Conservation (phyloP, 2,888 invertebrate genomes). For the Cacoxenus indagator region DNA sequence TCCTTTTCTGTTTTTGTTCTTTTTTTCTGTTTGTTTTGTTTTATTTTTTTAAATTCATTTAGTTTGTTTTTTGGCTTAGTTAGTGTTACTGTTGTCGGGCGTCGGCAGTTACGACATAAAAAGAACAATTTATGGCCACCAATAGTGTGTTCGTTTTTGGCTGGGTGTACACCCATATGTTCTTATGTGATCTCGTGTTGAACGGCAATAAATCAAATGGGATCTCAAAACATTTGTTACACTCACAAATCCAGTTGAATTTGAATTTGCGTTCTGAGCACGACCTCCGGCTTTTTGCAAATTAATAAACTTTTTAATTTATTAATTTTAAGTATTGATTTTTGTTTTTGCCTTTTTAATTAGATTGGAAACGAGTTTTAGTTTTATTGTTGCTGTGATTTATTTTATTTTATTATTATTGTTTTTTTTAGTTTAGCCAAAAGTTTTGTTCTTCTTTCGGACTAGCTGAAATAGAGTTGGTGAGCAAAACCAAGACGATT, state of each 20-base stretch:
- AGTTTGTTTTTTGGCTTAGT: too few species aligned
- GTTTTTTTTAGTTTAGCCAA: constrained; percentile 13
- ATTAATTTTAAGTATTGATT: not conserved
- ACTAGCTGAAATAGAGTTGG: too few species aligned
- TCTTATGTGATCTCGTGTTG: not conserved
- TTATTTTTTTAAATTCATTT: too few species aligned
- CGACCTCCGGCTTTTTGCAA: not conserved
- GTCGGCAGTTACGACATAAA: too few species aligned
- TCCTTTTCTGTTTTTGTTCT: too few species aligned
- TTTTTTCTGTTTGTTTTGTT: too few species aligned
- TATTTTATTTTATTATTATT: constrained; percentile 15
- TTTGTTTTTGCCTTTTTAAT: not conserved
- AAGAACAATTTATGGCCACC: too few species aligned
- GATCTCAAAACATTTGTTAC: not conserved
- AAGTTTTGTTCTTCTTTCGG: too few species aligned
- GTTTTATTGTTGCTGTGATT: constrained; percentile 12
- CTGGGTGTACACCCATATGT: too few species aligned
- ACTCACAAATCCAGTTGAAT: not conserved
- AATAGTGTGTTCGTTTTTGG: too few species aligned
- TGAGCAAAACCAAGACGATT: too few species aligned
- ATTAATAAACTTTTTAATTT: not conserved
- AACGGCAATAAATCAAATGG: not conserved
- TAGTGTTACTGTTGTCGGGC: too few species aligned
- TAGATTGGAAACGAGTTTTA: not conserved
- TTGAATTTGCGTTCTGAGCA: not conserved